Conservation (phyloP, 2,797 vertebrate species). For the Mormyrops attenuatus region DNA sequence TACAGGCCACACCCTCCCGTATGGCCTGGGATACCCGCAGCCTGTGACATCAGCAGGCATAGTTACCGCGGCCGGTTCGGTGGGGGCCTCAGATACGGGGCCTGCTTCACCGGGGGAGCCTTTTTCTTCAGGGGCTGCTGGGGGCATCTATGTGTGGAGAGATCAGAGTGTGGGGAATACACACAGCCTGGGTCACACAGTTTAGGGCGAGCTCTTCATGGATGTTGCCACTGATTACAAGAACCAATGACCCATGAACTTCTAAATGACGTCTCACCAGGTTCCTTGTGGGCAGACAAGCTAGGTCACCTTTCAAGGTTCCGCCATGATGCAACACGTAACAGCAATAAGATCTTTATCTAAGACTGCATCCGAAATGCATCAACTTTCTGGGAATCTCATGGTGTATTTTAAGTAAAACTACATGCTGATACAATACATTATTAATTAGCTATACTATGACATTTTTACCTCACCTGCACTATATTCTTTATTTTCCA, state of each 20-base stretch:
- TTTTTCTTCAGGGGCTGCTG: conserved; percentile 37
- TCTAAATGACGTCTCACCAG: background rate
- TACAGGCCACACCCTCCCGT: conserved; percentile 16
- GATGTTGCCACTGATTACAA: background rate
- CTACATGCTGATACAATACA: background rate
- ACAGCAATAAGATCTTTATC: conserved; percentile 9
- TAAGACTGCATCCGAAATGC: background rate
- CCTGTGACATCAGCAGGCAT: conserved; percentile 8
- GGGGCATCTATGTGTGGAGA: conserved; percentile 36
- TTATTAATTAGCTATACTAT: background rate
- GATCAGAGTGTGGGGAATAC: background rate
- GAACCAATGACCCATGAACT: background rate
- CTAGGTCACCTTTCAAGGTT: background rate
- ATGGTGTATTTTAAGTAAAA: background rate
- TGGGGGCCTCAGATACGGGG: conserved; percentile 45
- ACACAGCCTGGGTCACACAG: background rate
- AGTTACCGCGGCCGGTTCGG: background rate
- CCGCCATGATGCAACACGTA: background rate
- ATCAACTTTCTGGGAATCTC: background rate
- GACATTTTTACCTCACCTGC: background rate
- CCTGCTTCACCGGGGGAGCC: conserved; percentile 34
- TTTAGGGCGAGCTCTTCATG: background rate
- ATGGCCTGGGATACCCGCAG: conserved; percentile 26
- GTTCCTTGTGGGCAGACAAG: background rate
- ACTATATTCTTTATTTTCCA: background rate